Evolutionary conservation across 2,888 invertebrate species (phyloP), one percentile per base, ranked within the genome.

Genomic region (Tridacna gigas): DNA sequence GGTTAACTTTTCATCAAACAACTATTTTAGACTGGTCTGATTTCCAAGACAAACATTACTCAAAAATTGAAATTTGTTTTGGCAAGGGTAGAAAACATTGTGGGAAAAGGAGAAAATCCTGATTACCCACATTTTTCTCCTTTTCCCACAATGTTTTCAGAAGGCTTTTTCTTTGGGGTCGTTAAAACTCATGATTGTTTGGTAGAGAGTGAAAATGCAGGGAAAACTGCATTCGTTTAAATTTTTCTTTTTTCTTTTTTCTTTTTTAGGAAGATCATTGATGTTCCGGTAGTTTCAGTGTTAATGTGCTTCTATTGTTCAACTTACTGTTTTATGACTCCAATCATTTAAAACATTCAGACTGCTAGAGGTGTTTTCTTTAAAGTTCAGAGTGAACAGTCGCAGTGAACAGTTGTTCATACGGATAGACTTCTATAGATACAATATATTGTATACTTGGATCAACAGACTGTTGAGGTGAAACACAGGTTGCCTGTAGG

Each of bases 251-350:
- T 71, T 45, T 48, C 4, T 47, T 48, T 71, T 12, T 22, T 71
- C 25, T 28, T 63, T 75, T 75, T 75, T 63, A 75, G 75, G 75
- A 75, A 28, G 22, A 63, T 63, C 63, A 22, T 18, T 63, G 75
- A 45, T 63, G 63, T 75, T 75, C 75, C 63, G 63, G 15, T 61
- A 51, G 47, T 71, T 71, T 71, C 71, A 25, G 71, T 71, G 71
- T 71, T 71, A 71, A 51, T 47, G 71, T 71, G 71, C 48, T 48
- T 51, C 25, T 51, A 15, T 71, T 71, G 51, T 71, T 71, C 45
- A 71, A 47, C 48, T 28, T 45, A 25, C 12, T 63, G 63, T 63
- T 25, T 63, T 22, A 63, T n/a, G 13, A 63, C n/a, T n/a, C 2
- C 20, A 25, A 63, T 63, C n/a, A 63, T 56, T 25, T 63, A n/a